Percentiles rank a stretch among this genome's conserved stretches.
phyloP scores from a whole-genome alignment of 1,140 invertebrate genomes.

The Tetragonula clypearis region DNA sequence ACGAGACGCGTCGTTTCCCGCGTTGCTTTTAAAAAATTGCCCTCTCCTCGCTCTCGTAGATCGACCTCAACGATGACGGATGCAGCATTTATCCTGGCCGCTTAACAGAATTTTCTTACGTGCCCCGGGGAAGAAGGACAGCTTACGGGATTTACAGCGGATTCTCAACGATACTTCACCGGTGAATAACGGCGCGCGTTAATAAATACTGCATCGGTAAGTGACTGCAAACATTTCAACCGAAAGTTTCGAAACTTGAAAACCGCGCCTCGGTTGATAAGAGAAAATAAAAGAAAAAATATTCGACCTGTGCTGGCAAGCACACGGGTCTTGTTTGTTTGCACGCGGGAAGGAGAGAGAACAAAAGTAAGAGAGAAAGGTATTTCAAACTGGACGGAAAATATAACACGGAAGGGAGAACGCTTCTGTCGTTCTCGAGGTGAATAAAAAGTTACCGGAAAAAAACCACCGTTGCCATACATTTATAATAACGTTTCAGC shows the following conservation, averaged over 20 bases:
- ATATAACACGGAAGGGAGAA: background rate
- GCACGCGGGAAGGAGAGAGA: background rate
- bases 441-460: constrained; percentile 3
- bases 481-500: constrained; percentile 25
- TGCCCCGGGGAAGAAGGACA: constrained; percentile 15
- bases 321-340: background rate
- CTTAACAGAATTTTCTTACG: constrained; percentile 31
- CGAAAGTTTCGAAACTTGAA: constrained; percentile 14
- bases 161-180: constrained; percentile 50
- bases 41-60: background rate
- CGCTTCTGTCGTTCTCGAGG: background rate
- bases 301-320: constrained; percentile 1
- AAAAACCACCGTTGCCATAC: background rate
- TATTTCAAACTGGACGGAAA: background rate
- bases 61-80: background rate
- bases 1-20: background rate
- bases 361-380: background rate
- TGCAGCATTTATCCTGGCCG: constrained; percentile 12
- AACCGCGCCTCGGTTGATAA: constrained; percentile 36
- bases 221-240: constrained; percentile 49
- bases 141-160: constrained; percentile 41
- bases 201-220: constrained; percentile 45
- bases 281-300: constrained; percentile 7
- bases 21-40: background rate
- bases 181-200: constrained; percentile 25